Evolutionary conservation across 2,113 vertebrate genomes (phyloP).

Genomic region (Spea multiplicata): DNA sequence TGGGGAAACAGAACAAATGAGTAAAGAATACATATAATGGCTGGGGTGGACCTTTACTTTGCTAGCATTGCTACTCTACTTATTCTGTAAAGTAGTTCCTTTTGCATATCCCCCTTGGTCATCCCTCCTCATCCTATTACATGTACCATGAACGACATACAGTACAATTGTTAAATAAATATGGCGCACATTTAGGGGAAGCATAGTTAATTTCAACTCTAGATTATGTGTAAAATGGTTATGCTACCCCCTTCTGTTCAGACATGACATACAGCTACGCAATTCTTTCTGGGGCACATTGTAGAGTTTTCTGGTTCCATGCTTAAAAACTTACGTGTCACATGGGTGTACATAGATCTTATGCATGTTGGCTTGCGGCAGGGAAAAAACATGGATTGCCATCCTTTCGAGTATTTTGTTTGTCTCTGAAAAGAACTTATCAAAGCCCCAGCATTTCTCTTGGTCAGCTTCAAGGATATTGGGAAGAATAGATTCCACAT

Average conservation of each 20-base stretch:
- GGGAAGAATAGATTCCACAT: conserved; percentile 83
- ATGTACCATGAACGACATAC: no score
- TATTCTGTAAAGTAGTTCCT: no score
- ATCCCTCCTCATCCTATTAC: no score
- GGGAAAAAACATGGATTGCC: conserved; percentile 79
- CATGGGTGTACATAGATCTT: conserved; percentile 81
- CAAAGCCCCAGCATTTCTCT: conserved; percentile 87
- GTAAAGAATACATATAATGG: no score
- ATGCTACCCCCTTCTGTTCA: no score
- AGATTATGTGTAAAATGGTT: neutral
- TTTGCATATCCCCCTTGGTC: no score
- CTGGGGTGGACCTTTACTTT: no score
- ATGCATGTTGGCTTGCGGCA: conserved; percentile 76
- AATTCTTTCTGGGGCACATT: no score
- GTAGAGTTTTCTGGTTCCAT: neutral
- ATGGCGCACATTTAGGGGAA: no score
- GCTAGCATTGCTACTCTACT: no score
- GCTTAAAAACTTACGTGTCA: conserved; percentile 74
- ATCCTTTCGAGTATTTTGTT: conserved; percentile 81
- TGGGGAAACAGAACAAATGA: no score
- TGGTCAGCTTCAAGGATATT: conserved; percentile 85
- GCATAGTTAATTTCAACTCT: neutral
- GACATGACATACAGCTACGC: neutral
- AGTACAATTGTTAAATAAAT: no score
- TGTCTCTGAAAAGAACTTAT: conserved; percentile 88